Conservation (phyloP, 1,140 invertebrate species). For the Zaprionus ghesquierei region DNA sequence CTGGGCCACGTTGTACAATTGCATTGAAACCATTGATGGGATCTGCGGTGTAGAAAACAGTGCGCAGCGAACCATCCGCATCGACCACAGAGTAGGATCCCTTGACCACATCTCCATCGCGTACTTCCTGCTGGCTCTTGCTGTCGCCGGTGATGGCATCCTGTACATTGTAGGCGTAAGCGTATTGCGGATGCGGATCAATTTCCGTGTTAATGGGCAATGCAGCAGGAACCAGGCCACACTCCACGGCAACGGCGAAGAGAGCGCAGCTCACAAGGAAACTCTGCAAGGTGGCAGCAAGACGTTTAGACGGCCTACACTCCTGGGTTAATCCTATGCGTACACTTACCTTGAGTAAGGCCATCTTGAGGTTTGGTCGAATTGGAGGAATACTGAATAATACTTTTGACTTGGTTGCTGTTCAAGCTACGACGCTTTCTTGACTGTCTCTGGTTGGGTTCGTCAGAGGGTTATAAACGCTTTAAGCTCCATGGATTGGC, state of each 20-base stretch:
- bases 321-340: not conserved
- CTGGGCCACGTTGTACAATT: slow-evolving; percentile 83
- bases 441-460: slow-evolving; percentile 36
- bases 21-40: slow-evolving; percentile 86
- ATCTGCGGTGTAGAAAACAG: slow-evolving; percentile 85
- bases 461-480: slow-evolving; percentile 57
- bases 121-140: slow-evolving; percentile 86
- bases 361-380: slow-evolving; percentile 54
- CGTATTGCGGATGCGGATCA: slow-evolving; percentile 85
- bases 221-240: slow-evolving; percentile 55
- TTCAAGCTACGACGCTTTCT: slow-evolving; percentile 35
- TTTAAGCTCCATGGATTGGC: not conserved
- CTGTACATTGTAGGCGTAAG: slow-evolving; percentile 85
- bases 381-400: not conserved
- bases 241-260: slow-evolving; percentile 53
- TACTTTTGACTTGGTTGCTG: slow-evolving; percentile 17
- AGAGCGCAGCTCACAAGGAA: slow-evolving; percentile 62
- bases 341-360: slow-evolving; percentile 68
- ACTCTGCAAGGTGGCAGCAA: not conserved
- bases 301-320: not conserved
- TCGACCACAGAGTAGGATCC: slow-evolving; percentile 85
- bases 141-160: slow-evolving; percentile 86
- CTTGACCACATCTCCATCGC: slow-evolving; percentile 85
- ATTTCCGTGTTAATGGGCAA: slow-evolving; percentile 83
- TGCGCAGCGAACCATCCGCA: slow-evolving; percentile 84